Percentiles rank a stretch among this genome's conserved stretches.
Conservation (phyloP, 1,140 invertebrate genomes). For the Solen grandis region DNA sequence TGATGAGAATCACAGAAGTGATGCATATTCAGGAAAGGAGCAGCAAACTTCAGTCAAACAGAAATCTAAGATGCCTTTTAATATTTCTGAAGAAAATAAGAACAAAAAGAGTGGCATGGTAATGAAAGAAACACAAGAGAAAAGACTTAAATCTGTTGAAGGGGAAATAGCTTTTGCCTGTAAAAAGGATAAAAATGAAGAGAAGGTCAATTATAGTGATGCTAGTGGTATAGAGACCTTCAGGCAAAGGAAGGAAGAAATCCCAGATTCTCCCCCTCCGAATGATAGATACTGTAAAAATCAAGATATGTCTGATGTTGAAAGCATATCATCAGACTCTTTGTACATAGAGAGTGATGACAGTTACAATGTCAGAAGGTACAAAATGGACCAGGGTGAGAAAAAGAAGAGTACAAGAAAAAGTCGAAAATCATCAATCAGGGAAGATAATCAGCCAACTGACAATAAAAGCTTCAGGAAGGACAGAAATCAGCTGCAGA, state of each 20-base stretch:
- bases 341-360: slow-evolving; percentile 48
- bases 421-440: neutral
- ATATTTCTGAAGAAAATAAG: too few species aligned
- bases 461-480: neutral
- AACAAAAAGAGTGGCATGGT: too few species aligned
- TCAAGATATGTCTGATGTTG: slow-evolving; percentile 1
- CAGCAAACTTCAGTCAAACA: neutral
- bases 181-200: neutral
- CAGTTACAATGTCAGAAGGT: slow-evolving; percentile 45
- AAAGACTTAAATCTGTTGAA: neutral
- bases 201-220: neutral
- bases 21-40: neutral
- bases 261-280: too few species aligned
- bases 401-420: neutral
- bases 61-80: too few species aligned
- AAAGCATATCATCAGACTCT: slow-evolving; percentile 35
- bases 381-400: slow-evolving; percentile 14
- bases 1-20: neutral
- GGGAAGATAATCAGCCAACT: neutral
- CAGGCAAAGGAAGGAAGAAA: neutral
- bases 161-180: neutral
- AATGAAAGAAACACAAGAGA: too few species aligned
- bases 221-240: neutral
- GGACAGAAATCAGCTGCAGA: neutral
- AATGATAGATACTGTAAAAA: neutral